Evolutionary conservation across 2,888 invertebrate genomes (phyloP), one percentile per base, ranked within the genome.

Genomic region (Timandra comae): DNA sequence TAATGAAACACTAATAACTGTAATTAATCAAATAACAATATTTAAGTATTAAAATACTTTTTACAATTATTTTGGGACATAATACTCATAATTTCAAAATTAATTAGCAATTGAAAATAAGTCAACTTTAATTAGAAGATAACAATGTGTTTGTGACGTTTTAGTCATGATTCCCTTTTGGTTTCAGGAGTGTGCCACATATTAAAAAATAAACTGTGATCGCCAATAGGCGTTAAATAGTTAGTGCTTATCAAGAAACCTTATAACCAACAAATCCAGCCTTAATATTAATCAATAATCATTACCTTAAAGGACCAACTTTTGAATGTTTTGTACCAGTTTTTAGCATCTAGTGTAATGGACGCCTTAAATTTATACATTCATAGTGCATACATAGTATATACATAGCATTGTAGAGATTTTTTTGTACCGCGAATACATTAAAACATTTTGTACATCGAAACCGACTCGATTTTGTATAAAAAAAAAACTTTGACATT

Each of bases 161-260:
- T n/a, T n/a, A n/a, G n/a, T n/a, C n/a, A n/a, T n/a, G 9, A 7
- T 9, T 8, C 22, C 22, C 22, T 22, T 24, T 10, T 10, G 9
- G 9, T 24, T 24, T 24, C 24, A 24, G 24, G 24, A 24, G 11
- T 11, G 24, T 16, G 16, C 16, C 16, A 3, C 10, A 5, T 9
- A 11, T 11, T 22, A 11, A 24, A 22, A 22, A 10, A 24, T 6
- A 10, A 7, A 77, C 73, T 79, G 81, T 81, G 80, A 79, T 81
- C 66, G 81, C 80, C 80, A 41, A 31, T 40, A 40, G 81, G 81
- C 81, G 77, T 81, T 76, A 81, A 76, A 77, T 35, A 50, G 30
- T 56, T 67, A 70, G 75, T 79, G 81, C 78, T 80, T 76, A 73
- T 67, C 69, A 74, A 77, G 78, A 66, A 72, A 65, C 52, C 55